Base-by-base conservation (phyloP, 2,888 invertebrate genomes). In the Troides aeacus region DNA sequence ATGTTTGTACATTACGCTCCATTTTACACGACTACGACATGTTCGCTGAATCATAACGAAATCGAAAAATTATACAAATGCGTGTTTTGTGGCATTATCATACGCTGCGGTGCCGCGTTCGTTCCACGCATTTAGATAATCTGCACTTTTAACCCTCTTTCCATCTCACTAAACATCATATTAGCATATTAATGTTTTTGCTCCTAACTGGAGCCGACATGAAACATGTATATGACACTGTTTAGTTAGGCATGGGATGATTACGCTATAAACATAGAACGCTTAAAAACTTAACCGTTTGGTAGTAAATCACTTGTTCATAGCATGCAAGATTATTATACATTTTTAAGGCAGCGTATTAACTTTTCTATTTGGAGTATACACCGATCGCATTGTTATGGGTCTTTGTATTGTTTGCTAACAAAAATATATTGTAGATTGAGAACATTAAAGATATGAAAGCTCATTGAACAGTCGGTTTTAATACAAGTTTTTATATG, bases 21-120 rank as follows among this genome's bases (percentile, higher is more conserved):
- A 68, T 71, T 69, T 66, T 56, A 66, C 67, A 63, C 69, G 73
- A 76, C 72, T 71, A 73, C 68, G 70, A 72, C 71, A 71, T 70
- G 71, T 71, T 75, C 76, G 75, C 77, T 77, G 72, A 75, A 79
- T 79, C 74, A 75, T 75, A 77, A 74, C 75, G 71, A 75, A 83
- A 88, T 82, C 79, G 77, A 75, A 81, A 82, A 83, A 90, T 90
- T 90, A 91, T 91, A 83, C 90, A 84, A 90, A 89, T 81, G 82
- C 76, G 74, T 76, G 75, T 77, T 77, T 79, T 78, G 86, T 74
- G 85, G 83, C 76, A 72, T 75, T 76, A 81, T 83, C 81, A 78
- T 79, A 83, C 77, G 79, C 79, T 82, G 77, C 77, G 79, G 76
- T 77, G 76, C 79, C 79, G 79, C 83, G 75, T 77, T 77, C 74